Evolutionary conservation across 2,797 vertebrate species (phyloP).

Genomic region (Denticeps clupeoides): DNA sequence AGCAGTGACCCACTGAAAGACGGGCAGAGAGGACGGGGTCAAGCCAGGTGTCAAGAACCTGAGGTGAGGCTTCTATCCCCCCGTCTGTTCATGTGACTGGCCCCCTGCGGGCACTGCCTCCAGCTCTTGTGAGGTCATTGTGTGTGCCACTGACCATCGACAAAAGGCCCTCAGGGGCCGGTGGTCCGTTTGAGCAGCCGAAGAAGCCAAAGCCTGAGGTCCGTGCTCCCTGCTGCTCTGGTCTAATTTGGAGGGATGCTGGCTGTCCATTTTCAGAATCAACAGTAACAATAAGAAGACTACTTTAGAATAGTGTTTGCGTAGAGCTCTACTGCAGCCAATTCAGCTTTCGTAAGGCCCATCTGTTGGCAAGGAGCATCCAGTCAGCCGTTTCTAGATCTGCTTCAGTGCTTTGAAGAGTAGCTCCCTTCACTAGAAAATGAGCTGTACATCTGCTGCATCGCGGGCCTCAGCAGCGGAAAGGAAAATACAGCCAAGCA

Average conservation of each 20-base stretch:
- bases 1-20: constrained; percentile 34
- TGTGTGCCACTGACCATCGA: constrained; percentile 40
- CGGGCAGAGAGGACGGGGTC: constrained; percentile 35
- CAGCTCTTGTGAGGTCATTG: constrained; percentile 51
- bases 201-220: constrained; percentile 39
- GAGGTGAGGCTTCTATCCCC: constrained; percentile 21
- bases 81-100: constrained; percentile 25
- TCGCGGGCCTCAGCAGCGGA: too few relatives aligned
- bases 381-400: neutral
- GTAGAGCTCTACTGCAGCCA: constrained; percentile 55
- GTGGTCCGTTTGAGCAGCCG: constrained; percentile 38
- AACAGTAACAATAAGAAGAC: constrained; percentile 39
- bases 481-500: too few relatives aligned
- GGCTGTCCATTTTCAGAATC: constrained; percentile 38
- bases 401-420: neutral
- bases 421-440: too few relatives aligned
- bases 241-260: constrained; percentile 57
- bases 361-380: constrained; percentile 36
- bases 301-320: constrained; percentile 63
- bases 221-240: constrained; percentile 40
- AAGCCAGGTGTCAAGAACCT: constrained; percentile 50
- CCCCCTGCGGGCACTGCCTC: constrained; percentile 38
- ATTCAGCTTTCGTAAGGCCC: constrained; percentile 46
- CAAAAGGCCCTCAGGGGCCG: constrained; percentile 41
- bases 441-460: too few relatives aligned